Percentiles rank a stretch among this genome's conserved stretches.
Evolutionary conservation across 1,140 invertebrate genomes (phyloP).

Genomic region (Polypedilum pembai): DNA sequence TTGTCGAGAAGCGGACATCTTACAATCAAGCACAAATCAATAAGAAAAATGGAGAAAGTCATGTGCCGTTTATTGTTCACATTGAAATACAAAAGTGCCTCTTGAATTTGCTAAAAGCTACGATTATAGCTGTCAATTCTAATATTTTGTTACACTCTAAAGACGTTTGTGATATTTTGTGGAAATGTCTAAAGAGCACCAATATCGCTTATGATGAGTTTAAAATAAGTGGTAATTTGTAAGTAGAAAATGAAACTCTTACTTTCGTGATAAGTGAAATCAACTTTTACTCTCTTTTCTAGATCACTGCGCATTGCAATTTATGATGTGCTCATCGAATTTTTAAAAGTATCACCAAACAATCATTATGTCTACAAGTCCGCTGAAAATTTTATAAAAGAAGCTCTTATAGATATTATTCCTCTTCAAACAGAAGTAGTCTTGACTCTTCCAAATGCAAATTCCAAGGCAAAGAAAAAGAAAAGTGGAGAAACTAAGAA

Average conservation of each 20-base stretch:
- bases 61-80: neutral
- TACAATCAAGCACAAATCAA: neutral
- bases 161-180: neutral
- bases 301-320: neutral
- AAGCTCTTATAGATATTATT: neutral
- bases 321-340: neutral
- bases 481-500: neutral
- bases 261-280: too few relatives aligned
- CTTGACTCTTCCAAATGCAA: neutral
- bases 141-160: neutral
- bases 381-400: neutral
- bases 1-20: neutral
- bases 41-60: neutral
- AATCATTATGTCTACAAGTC: neutral
- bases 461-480: neutral
- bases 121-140: neutral
- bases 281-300: neutral
- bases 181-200: neutral
- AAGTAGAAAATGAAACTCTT: neutral
- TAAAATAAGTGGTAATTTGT: neutral
- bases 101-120: neutral
- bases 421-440: neutral
- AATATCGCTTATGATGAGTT: neutral
- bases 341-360: conserved; percentile 12
- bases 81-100: neutral